Base-by-base conservation (phyloP, 2,113 vertebrate species). In the Phyllostomus discolor region DNA sequence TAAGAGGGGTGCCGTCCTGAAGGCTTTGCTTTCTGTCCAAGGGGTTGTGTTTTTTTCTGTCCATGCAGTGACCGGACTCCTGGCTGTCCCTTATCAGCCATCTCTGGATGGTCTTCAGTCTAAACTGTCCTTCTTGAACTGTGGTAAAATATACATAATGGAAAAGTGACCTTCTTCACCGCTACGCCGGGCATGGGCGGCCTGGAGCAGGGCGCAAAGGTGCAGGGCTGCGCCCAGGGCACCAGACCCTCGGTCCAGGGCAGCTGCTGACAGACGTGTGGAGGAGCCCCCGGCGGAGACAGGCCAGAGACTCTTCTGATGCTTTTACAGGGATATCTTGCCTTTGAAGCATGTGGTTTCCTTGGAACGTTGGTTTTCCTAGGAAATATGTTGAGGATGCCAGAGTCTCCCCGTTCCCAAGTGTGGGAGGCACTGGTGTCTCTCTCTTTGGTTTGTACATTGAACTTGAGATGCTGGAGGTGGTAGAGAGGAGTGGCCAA, bases 241-340 rank as follows among this genome's bases (percentile, higher is more conserved):
- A 19, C 57, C 35, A 22, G 48, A n/a, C 41, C 46, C 41, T 33
- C 50, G 24, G 12, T 26, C 43, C 16, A 0, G 73, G 26, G 28
- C 41, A 6, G 46, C 43, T 0, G 0, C 22, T 16, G 38, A 17
- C 31, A n/a, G 54, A 64, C 6, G 1, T 7, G 26, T 12, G 7
- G 15, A 22, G 50, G 50, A 31, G n/a, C 26, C 8, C 6, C 46
- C 8, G 3, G 52, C 11, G 78, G 79, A 46, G 17, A 48, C 24
- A 41, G 81, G 50, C 33, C 17, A 72, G 67, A 81, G 67, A 35
- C 52, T 10, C 0, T 10, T 15, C 24, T 8, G 7, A 10, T 11
- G 31, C 41, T 33, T 22, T 16, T 2, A n/a, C 72, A 59, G 43
- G 31, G 33, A 10, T 33, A 1, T 54, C 41, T 85, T 80, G n/a